A percentile compares a stretch with the other conserved stretches of the same genome.
Conservation (phyloP, 1,140 invertebrate genomes). For the Sinella curviseta region DNA sequence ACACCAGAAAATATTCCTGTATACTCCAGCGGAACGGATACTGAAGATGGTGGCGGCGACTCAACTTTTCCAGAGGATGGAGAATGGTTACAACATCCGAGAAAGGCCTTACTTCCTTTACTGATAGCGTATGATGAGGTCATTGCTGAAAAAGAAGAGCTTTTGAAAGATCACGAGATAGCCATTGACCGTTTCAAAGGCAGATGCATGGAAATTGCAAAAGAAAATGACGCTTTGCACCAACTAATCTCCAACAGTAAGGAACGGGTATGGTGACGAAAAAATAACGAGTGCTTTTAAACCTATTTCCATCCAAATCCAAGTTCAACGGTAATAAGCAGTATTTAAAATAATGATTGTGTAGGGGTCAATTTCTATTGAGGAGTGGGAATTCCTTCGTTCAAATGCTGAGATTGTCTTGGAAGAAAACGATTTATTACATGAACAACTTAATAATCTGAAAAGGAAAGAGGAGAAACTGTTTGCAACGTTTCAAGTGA, state of each 20-base stretch:
- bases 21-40: slow-evolving; percentile 12
- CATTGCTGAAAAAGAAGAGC: slow-evolving; percentile 65
- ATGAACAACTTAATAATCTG: slow-evolving; percentile 56
- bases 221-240: slow-evolving; percentile 65
- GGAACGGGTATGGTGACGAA: slow-evolving; percentile 55
- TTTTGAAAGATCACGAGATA: slow-evolving; percentile 63
- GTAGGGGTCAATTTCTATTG: slow-evolving; percentile 53
- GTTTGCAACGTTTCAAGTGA: slow-evolving; percentile 53
- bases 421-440: slow-evolving; percentile 54
- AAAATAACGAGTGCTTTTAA: too few relatives aligned
- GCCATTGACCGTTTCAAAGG: slow-evolving; percentile 65
- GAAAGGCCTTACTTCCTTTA: slow-evolving; percentile 58
- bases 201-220: slow-evolving; percentile 63
- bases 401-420: slow-evolving; percentile 59
- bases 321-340: too few relatives aligned
- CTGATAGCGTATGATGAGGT: slow-evolving; percentile 69
- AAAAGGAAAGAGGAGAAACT: slow-evolving; percentile 65
- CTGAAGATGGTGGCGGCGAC: neutral
- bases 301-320: neutral
- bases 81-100: slow-evolving; percentile 56
- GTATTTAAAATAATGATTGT: slow-evolving; percentile 37
- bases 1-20: slow-evolving; percentile 26
- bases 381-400: slow-evolving; percentile 55
- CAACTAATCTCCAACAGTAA: slow-evolving; percentile 61
- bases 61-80: slow-evolving; percentile 50